Percentiles rank a stretch among this genome's conserved stretches.
Evolutionary conservation across 1,140 invertebrate genomes (phyloP).

Genomic region (Drosophila chauvacae): DNA sequence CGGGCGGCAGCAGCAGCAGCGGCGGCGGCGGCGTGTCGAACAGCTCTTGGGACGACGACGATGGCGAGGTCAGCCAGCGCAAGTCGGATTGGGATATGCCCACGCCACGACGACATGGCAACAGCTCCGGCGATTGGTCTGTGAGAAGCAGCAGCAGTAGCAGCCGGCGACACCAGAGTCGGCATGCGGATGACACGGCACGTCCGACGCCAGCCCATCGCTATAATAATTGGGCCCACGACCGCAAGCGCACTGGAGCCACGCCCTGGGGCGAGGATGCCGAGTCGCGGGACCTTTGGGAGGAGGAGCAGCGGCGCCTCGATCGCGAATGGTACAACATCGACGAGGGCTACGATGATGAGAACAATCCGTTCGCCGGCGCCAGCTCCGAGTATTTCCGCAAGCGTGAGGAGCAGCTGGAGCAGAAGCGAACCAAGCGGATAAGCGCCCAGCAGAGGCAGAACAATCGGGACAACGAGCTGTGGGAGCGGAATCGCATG

Average conservation of each 20-base stretch:
- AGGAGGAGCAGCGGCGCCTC: slow-evolving; percentile 95
- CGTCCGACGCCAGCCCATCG: slow-evolving; percentile 94
- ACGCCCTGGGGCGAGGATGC: slow-evolving; percentile 87
- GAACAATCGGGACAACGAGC: slow-evolving; percentile 98
- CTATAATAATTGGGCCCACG: slow-evolving; percentile 89
- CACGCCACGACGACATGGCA: slow-evolving; percentile 91
- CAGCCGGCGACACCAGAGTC: slow-evolving; percentile 86
- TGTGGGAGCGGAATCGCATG: slow-evolving; percentile 99
- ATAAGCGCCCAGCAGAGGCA: slow-evolving; percentile 97
- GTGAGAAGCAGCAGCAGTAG: slow-evolving; percentile 46
- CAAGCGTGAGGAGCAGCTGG: slow-evolving; percentile 96
- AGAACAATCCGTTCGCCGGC: slow-evolving; percentile 95
- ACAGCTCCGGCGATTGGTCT: slow-evolving; percentile 65
- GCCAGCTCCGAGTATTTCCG: slow-evolving; percentile 94
- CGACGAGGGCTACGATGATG: slow-evolving; percentile 96
- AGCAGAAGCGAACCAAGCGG: slow-evolving; percentile 94
- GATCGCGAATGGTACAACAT: slow-evolving; percentile 99
- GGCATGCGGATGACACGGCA: slow-evolving; percentile 87
- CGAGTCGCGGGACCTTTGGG: slow-evolving; percentile 93
- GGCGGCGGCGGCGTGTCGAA: slow-evolving; percentile 48
- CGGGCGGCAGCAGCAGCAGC: slow-evolving; percentile 76
- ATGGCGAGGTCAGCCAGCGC: slow-evolving; percentile 90
- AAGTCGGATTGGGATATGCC: slow-evolving; percentile 96
- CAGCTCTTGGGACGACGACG: slow-evolving; percentile 91
- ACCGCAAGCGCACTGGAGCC: slow-evolving; percentile 87